Evolutionary conservation across 2,888 invertebrate species (phyloP).

Genomic region (Tineola bisselliella): DNA sequence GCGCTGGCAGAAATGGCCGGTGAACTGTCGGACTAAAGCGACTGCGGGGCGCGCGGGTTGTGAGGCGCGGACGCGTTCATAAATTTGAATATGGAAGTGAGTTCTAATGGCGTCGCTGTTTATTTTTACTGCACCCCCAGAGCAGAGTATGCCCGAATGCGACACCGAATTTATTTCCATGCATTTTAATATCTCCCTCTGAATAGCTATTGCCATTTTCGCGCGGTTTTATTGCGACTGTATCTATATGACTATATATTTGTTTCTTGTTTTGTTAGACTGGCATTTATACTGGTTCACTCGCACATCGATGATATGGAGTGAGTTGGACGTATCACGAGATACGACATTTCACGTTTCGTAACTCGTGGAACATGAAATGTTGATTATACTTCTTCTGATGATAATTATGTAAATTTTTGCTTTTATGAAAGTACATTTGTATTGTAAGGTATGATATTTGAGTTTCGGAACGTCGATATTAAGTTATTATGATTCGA

Average conservation of each 20-base stretch:
- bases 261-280: slow-evolving; percentile 44
- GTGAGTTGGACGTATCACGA: slow-evolving; percentile 21
- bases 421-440: slow-evolving; percentile 12
- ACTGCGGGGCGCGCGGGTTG: slow-evolving; percentile 25
- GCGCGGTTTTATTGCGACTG: slow-evolving; percentile 58
- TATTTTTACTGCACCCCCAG: slow-evolving; percentile 69
- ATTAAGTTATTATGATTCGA: slow-evolving; percentile 59
- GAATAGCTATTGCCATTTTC: slow-evolving; percentile 67
- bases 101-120: slow-evolving; percentile 69
- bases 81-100: slow-evolving; percentile 71
- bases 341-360: slow-evolving; percentile 6
- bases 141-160: slow-evolving; percentile 63
- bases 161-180: slow-evolving; percentile 70
- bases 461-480: slow-evolving; percentile 32
- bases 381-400: slow-evolving; percentile 10
- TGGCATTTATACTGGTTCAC: slow-evolving; percentile 40
- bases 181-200: slow-evolving; percentile 69
- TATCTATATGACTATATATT: slow-evolving; percentile 12
- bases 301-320: slow-evolving; percentile 42
- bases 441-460: neutral
- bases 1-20: slow-evolving; percentile 24
- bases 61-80: slow-evolving; percentile 55
- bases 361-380: slow-evolving; percentile 8
- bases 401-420: slow-evolving; percentile 39
- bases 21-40: neutral